phyloP scores from a whole-genome alignment of 2,113 vertebrate genomes.

The Sylvietta virens region DNA sequence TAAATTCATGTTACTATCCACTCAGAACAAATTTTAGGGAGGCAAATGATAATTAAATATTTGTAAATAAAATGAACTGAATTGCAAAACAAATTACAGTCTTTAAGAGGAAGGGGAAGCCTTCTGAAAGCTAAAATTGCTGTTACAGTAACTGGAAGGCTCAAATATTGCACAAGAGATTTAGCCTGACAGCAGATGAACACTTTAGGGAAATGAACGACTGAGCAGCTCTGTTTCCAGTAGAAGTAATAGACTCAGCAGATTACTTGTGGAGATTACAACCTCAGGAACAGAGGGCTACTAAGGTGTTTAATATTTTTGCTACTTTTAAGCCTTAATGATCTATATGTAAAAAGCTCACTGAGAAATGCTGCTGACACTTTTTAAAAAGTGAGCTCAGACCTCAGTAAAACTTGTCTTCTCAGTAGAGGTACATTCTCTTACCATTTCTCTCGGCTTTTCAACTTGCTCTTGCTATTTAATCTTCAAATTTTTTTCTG shows the following conservation, averaged over 20 bases:
- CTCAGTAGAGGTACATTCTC: background rate
- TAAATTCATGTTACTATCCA: slow-evolving; percentile 57
- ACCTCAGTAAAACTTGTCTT: background rate
- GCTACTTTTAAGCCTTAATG: background rate
- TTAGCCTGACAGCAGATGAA: slow-evolving; percentile 28
- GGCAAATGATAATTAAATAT: slow-evolving; percentile 61
- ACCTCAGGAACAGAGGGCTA: background rate
- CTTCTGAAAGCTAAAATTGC: slow-evolving; percentile 51
- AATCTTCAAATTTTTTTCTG: background rate
- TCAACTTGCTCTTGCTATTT: background rate
- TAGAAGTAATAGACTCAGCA: background rate
- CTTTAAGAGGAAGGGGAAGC: slow-evolving; percentile 50
- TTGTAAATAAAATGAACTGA: slow-evolving; percentile 54
- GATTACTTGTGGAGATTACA: background rate
- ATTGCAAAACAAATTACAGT: slow-evolving; percentile 44
- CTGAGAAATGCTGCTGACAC: background rate
- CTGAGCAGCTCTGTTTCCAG: background rate
- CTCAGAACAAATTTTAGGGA: slow-evolving; percentile 40
- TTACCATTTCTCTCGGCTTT: background rate
- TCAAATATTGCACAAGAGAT: slow-evolving; percentile 55
- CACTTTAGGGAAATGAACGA: slow-evolving; percentile 26
- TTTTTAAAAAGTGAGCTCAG: background rate
- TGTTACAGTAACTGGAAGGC: slow-evolving; percentile 54
- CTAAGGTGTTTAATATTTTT: background rate
- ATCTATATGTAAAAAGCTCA: background rate